Evolutionary conservation across 2,797 vertebrate genomes (phyloP).

Genomic region (Xenops minutus): DNA sequence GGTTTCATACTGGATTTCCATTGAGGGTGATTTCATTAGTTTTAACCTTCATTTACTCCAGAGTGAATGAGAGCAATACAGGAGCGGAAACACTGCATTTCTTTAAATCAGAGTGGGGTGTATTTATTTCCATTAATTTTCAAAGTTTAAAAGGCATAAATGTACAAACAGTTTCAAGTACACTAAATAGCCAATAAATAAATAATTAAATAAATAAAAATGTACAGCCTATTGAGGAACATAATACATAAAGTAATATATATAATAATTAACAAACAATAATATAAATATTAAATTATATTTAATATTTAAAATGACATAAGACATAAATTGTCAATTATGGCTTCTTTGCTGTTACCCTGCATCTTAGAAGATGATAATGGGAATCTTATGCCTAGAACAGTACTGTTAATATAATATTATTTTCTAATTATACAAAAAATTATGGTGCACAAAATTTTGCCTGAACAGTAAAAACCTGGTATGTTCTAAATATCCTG

Average conservation of each 20-base stretch:
- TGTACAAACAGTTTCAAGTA: not conserved
- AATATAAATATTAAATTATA: not conserved
- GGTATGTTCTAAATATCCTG: not conserved
- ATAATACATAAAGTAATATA: not conserved
- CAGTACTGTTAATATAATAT: not conserved
- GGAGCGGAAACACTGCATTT: not conserved
- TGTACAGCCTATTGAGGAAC: rapidly evolving
- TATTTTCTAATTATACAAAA: not conserved
- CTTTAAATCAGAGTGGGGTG: not conserved
- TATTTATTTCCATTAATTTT: not conserved
- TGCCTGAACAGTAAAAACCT: not conserved
- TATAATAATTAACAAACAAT: too few relatives aligned
- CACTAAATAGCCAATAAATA: not conserved
- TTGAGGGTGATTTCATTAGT: not conserved
- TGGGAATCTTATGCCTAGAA: not conserved
- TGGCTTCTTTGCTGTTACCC: not conserved
- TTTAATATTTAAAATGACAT: not conserved
- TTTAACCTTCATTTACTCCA: not conserved
- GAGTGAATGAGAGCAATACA: not conserved
- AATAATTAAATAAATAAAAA: not conserved
- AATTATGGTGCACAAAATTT: not conserved
- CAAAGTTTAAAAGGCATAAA: not conserved
- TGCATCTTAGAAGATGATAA: not conserved
- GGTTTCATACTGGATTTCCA: not conserved
- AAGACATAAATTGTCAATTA: not conserved